These are phyloP conservation scores for Uropetala carovei DNA, from an alignment of 2,888 invertebrate species.

Conservation along the genomic window DNA sequence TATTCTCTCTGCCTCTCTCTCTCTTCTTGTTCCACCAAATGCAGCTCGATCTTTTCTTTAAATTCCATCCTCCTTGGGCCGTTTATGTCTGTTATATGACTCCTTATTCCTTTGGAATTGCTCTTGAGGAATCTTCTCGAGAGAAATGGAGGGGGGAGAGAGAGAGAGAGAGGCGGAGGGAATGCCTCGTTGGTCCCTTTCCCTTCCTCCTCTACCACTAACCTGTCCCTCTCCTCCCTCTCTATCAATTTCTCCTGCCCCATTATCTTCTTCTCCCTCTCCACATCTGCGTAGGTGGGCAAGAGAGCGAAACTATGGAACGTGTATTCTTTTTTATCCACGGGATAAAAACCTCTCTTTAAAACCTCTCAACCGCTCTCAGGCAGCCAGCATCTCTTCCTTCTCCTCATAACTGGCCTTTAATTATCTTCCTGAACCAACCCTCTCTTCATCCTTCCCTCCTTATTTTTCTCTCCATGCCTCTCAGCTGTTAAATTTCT, in stretches of 20 bases:
- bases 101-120: constrained; percentile 7
- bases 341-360: neutral
- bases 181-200: too few species aligned
- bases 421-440: neutral
- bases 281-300: neutral
- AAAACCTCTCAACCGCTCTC: neutral
- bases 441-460: neutral
- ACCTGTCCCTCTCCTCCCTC: too few species aligned
- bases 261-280: neutral
- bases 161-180: too few species aligned
- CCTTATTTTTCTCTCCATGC: neutral
- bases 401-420: constrained; percentile 18
- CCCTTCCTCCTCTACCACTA: too few species aligned
- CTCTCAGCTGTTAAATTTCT: neutral
- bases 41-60: neutral
- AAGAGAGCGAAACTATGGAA: neutral
- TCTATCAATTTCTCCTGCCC: neutral
- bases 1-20: neutral
- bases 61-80: neutral
- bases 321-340: neutral
- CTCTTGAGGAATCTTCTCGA: neutral
- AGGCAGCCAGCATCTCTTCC: neutral
- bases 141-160: too few species aligned
- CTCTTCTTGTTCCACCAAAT: neutral
- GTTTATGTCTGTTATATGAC: neutral